Conservation (phyloP, 2,888 invertebrate genomes). For the Agonopterix heracliana region DNA sequence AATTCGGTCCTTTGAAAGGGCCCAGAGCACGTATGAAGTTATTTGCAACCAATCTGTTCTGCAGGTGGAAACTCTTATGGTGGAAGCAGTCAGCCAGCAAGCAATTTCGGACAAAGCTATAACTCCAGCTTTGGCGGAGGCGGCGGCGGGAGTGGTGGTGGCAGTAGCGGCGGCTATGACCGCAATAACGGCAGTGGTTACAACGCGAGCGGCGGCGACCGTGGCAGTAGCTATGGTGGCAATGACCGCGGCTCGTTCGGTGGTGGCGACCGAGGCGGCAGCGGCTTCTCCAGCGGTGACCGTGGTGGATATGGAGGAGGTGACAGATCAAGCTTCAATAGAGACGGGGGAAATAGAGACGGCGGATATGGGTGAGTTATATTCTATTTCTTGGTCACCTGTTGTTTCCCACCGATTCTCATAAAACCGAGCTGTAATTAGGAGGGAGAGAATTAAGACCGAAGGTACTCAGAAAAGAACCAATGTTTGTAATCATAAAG, state of each 20-base stretch:
- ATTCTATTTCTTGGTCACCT: not conserved
- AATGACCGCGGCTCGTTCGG: conserved; percentile 24
- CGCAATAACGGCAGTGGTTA: conserved; percentile 21
- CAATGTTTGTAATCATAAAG: too few species aligned
- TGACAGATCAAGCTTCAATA: conserved; percentile 40
- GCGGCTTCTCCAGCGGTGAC: conserved; percentile 51
- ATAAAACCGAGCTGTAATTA: too few species aligned
- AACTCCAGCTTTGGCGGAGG: conserved; percentile 43
- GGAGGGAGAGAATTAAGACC: too few species aligned
- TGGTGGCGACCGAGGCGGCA: conserved; percentile 54
- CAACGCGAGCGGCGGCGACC: conserved; percentile 29
- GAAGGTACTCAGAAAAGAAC: too few species aligned
- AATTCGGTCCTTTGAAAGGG: too few species aligned
- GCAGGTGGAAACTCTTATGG: conserved; percentile 49
- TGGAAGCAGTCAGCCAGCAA: conserved; percentile 41
- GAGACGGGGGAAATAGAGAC: conserved; percentile 66
- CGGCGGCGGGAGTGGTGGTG: conserved; percentile 37
- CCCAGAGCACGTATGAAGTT: too few species aligned
- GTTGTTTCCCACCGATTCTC: not conserved
- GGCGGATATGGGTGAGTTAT: conserved; percentile 78
- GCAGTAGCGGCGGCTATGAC: conserved; percentile 35
- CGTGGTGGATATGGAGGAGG: conserved; percentile 50
- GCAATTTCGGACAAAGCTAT: conserved; percentile 53
- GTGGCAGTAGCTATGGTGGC: conserved; percentile 25
- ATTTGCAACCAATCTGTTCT: not conserved